Evolutionary conservation across 2,113 vertebrate species (phyloP).

Genomic region (Cacatua alba): DNA sequence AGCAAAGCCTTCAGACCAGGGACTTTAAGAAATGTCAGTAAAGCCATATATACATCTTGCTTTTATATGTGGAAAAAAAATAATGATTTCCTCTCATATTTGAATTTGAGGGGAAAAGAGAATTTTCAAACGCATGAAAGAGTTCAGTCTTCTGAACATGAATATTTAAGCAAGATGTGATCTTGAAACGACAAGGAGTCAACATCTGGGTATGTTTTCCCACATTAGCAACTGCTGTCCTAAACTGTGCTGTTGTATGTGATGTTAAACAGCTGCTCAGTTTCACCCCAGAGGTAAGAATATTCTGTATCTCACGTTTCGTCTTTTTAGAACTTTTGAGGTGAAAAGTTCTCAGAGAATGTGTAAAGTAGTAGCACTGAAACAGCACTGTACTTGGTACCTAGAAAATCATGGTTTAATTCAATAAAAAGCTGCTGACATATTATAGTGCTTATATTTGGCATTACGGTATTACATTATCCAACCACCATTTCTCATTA

Average conservation of each 20-base stretch:
- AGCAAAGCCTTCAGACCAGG: neutral
- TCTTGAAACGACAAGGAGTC: constrained; percentile 55
- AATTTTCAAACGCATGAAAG: constrained; percentile 48
- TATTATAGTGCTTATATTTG: constrained; percentile 16
- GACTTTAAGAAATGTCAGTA: neutral
- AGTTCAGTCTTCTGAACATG: constrained; percentile 9
- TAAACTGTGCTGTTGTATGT: constrained; percentile 11
- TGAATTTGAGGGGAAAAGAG: constrained; percentile 20
- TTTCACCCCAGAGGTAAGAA: constrained; percentile 38
- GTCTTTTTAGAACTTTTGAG: neutral
- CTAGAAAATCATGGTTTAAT: constrained; percentile 3
- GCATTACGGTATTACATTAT: neutral
- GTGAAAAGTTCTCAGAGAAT: neutral
- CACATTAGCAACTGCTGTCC: constrained; percentile 56
- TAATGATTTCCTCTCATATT: neutral
- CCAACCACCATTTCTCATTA: constrained; percentile 14
- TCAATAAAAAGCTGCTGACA: constrained; percentile 34
- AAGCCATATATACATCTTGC: neutral
- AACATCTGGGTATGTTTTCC: constrained; percentile 68
- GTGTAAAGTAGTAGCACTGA: neutral
- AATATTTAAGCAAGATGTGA: constrained; percentile 60
- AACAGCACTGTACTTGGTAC: neutral
- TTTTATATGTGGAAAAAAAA: neutral
- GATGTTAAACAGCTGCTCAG: constrained; percentile 50
- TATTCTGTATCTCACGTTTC: neutral